Percentiles rank a stretch among this genome's conserved stretches.
Conservation (phyloP, 2,113 vertebrate genomes). For the Marmota flaviventris region DNA sequence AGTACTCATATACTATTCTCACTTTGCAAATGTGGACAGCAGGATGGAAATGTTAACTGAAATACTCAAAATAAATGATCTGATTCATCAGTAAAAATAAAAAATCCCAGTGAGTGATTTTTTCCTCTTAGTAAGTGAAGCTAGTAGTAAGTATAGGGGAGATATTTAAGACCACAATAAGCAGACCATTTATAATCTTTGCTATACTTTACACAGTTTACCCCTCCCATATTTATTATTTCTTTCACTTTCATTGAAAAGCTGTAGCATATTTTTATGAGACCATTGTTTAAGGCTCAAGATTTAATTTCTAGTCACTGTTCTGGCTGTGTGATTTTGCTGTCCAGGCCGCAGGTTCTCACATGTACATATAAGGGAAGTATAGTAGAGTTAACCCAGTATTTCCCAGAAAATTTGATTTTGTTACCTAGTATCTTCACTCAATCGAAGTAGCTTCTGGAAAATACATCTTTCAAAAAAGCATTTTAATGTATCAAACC, state of each 20-base stretch:
- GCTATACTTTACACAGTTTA: background rate
- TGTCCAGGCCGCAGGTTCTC: background rate
- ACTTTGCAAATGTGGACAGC: background rate
- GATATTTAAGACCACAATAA: background rate
- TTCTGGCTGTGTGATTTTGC: background rate
- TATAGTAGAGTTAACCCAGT: background rate
- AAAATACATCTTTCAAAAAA: background rate
- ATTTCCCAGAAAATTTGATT: background rate
- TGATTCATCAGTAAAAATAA: background rate
- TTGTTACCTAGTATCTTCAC: background rate
- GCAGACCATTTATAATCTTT: background rate
- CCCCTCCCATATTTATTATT: background rate
- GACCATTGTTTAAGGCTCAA: background rate
- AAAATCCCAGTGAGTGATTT: background rate
- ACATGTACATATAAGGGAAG: background rate
- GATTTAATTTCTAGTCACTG: background rate
- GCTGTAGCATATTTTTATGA: slow-evolving; percentile 32
- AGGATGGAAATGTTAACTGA: background rate
- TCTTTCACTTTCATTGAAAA: background rate
- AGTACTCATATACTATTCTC: background rate
- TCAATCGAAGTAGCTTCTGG: background rate
- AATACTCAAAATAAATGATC: background rate
- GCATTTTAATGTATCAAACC: background rate
- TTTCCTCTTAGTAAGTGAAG: background rate
- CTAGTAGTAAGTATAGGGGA: background rate